Evolutionary conservation across 2,113 vertebrate genomes (phyloP).

Genomic region (Pterocles gutturalis): DNA sequence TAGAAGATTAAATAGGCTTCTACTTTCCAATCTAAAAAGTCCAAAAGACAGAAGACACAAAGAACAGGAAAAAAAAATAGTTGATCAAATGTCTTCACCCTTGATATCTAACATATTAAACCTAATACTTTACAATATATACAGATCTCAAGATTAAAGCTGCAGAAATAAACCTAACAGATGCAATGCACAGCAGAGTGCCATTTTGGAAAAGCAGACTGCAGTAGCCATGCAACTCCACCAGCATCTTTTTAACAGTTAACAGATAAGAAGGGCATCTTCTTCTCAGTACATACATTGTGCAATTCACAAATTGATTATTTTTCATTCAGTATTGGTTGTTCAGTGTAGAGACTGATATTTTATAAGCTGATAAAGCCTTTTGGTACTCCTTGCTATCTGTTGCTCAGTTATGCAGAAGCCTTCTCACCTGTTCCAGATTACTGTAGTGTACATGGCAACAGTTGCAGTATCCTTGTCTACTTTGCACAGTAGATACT

Average conservation of each 20-base stretch:
- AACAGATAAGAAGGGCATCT: neutral
- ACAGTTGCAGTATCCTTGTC: slow-evolving; percentile 91
- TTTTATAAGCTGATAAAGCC: neutral
- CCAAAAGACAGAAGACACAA: neutral
- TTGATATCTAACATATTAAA: neutral
- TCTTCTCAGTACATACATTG: neutral
- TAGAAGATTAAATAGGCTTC: neutral
- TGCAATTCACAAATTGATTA: neutral
- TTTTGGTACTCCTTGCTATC: neutral
- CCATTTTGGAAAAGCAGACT: neutral
- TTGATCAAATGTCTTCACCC: neutral
- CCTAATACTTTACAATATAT: neutral
- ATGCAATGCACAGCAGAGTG: neutral
- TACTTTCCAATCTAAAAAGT: neutral
- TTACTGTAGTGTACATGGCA: slow-evolving; percentile 88
- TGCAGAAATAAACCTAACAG: neutral
- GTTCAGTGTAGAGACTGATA: neutral
- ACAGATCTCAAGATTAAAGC: neutral
- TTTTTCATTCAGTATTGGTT: neutral
- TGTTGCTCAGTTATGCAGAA: neutral
- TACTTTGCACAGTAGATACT: slow-evolving; percentile 69
- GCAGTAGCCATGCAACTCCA: neutral
- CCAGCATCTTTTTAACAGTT: neutral
- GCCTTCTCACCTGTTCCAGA: slow-evolving; percentile 87
- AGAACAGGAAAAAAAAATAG: neutral